A percentile compares a stretch with the other conserved stretches of the same genome.
These are phyloP conservation scores for Phthorimaea operculella DNA, from an alignment of 1,140 invertebrate genomes.

Conservation along the genomic window DNA sequence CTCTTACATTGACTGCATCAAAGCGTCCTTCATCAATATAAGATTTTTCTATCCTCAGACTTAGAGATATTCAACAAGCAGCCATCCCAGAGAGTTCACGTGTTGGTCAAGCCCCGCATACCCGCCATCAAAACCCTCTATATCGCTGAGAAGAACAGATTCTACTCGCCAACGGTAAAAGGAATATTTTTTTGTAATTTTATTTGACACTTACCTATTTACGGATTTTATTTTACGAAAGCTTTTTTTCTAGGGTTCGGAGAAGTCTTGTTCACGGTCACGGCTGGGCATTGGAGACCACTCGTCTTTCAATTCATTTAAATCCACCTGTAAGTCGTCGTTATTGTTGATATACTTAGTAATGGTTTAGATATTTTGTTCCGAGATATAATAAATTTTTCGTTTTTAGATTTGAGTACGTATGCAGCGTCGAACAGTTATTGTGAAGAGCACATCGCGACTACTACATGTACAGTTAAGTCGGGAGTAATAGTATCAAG, in stretches of 20 bases:
- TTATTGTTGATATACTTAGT: not conserved
- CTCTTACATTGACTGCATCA: too few species aligned
- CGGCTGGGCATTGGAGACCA: conserved; percentile 48
- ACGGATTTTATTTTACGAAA: not conserved
- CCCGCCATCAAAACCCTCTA: conserved; percentile 54
- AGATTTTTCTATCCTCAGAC: conserved; percentile 25
- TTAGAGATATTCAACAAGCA: conserved; percentile 42
- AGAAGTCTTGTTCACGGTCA: conserved; percentile 41
- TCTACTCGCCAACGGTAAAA: conserved; percentile 35
- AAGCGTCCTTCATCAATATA: too few species aligned
- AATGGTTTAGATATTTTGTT: too few species aligned
- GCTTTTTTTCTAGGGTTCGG: conserved; percentile 30
- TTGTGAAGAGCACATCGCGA: conserved; percentile 16
- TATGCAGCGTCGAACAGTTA: conserved; percentile 25
- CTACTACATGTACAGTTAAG: conserved; percentile 22
- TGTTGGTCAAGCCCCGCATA: conserved; percentile 42
- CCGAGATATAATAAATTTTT: conserved; percentile 5
- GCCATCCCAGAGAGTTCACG: conserved; percentile 36
- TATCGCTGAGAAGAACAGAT: conserved; percentile 45
- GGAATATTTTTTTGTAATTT: not conserved
- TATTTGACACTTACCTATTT: not conserved
- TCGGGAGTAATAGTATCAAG: conserved; percentile 20
- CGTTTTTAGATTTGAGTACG: conserved; percentile 34
- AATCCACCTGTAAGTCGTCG: conserved; percentile 34
- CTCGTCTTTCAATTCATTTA: conserved; percentile 29